Evolutionary conservation across 1,140 invertebrate species (phyloP), one percentile per base, ranked within the genome.

Genomic region (Trichonephila inaurata): DNA sequence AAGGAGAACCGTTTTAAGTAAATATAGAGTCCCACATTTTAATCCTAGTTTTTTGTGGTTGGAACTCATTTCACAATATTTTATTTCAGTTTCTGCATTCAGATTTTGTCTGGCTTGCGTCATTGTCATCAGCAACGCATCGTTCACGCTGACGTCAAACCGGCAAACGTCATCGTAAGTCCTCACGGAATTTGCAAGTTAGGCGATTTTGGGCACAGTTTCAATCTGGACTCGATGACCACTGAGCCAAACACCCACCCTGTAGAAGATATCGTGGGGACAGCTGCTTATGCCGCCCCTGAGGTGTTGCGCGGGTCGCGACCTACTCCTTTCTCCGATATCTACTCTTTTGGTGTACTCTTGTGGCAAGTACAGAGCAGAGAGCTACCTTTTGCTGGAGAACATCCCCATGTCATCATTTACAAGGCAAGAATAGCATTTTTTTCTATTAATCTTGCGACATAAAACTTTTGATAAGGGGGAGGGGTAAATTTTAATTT

Each of bases 91-190:
- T 94, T 95, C 91, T 92, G 95, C n/a, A 88, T 58, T 95, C 96
- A 97, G 95, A 96, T 97, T 94, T 96, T 96, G 7, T 96, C 96
- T 24, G 97, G 97, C 66, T 95, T 98, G 24, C 96, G 97, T 91
- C 97, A 97, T 95, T 98, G 97, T 95, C 98, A 98, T 95, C 95
- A 96, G 58, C 96, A 96, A 51, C 96, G 96, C 60, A 96, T 98
- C 94, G 96, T 98, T 58, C 98, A 98, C 96, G 96, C 98, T 94
- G 98, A 98, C 96, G 96, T 98, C n/a, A 98, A 98, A 95, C 97
- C 98, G 0, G 96, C 97, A 94, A 98, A 98, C 95, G 96, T 98
- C 91, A 95, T 98, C 85, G 96, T 98, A 16, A 85, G 90, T 92
- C 94, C 95, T 2, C 61, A 94, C 18, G 96, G 96, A 88, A 95